Evolutionary conservation across 2,888 invertebrate species (phyloP), one percentile per base, ranked within the genome.

Genomic region (Pandemis heparana): DNA sequence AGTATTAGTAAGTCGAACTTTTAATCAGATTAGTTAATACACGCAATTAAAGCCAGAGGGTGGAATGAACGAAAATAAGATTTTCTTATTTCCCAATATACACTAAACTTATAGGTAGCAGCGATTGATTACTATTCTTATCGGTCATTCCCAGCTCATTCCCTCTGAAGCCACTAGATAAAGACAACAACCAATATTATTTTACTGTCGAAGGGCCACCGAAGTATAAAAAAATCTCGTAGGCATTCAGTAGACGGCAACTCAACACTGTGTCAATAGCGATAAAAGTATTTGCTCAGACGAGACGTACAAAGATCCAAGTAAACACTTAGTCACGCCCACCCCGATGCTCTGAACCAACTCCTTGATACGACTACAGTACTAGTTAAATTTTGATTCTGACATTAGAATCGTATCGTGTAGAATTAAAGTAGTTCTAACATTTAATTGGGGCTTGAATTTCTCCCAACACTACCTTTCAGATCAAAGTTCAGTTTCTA

Each of bases 271-370:
- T 86, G 90, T 92, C 89, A 93, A 94, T 88, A 92, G 83, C 84
- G 91, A 91, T 92, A 92, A 92, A 93, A 92, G 92, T 94, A 89
- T 93, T 94, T 94, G 87, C 87, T 85, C 83, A 87, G 87, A 87
- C 83, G 86, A 89, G 87, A 85, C 87, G 85, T 89, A 92, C 91
- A 92, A 92, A 92, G 92, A 91, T 90, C 89, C 85, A 80, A 80
- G 91, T 82, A 92, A 93, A 93, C 89, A 92, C 89, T 91, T 78
- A 76, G 82, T 79, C 79, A 88, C 92, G 89, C 92, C 93, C 87
- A 92, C 91, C 81, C 77, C 79, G 81, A 78, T 74, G 79, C 80
- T 79, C 81, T 9, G 60, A 60, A 78, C 82, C 80, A 78, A 79
- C 81, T 83, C 81, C 60, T 70, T 86, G 88, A 89, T 89, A 90